phyloP scores from a whole-genome alignment of 2,113 vertebrate species.

The Hymenochirus boettgeri region DNA sequence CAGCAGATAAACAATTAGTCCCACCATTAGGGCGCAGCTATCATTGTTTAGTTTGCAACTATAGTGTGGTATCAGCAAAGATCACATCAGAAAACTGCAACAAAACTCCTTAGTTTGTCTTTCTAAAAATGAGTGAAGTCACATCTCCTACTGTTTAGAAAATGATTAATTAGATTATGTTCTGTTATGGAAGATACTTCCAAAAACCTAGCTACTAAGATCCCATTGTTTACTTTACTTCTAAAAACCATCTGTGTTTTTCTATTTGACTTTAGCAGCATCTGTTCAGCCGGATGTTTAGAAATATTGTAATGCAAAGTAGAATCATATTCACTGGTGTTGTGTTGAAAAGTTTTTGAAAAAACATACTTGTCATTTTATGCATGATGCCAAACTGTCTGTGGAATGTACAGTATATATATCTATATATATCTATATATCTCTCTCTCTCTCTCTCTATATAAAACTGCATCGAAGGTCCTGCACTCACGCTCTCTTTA shows the following conservation, averaged over 20 bases:
- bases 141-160: not conserved
- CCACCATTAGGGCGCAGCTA: too few relatives aligned
- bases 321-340: not conserved
- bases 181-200: slow-evolving; percentile 5
- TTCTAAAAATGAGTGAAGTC: not conserved
- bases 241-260: slow-evolving; percentile 28
- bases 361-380: not conserved
- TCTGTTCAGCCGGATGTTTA: slow-evolving; percentile 32
- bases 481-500: too few relatives aligned
- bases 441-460: too few relatives aligned
- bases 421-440: too few relatives aligned
- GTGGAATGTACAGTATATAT: too few relatives aligned
- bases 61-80: too few relatives aligned
- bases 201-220: slow-evolving; percentile 17
- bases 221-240: slow-evolving; percentile 27
- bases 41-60: too few relatives aligned
- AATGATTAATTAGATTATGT: slow-evolving; percentile 16
- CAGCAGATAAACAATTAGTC: too few relatives aligned
- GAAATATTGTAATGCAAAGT: slow-evolving; percentile 29
- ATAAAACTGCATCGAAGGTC: too few relatives aligned
- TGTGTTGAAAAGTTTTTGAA: not conserved
- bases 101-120: not conserved
- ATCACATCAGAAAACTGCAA: too few relatives aligned
- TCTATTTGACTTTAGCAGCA: slow-evolving; percentile 22
- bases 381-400: not conserved